Evolutionary conservation across 2,113 vertebrate genomes (phyloP).

Genomic region (Empidonax alnorum): DNA sequence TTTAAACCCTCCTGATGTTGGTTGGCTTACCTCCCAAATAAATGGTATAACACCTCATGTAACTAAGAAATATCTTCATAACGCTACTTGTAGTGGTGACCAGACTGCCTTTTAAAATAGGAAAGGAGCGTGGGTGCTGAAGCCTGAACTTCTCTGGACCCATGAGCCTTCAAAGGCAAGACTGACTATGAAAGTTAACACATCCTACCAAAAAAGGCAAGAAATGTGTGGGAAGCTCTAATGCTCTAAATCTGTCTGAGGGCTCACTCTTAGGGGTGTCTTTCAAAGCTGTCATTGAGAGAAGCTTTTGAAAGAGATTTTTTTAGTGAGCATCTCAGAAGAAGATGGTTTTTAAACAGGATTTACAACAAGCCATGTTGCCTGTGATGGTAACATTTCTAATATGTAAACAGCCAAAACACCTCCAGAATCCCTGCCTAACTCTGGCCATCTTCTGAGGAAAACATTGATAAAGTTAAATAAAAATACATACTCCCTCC

Average conservation of each 20-base stretch:
- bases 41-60: not conserved
- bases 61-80: not conserved
- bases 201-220: not conserved
- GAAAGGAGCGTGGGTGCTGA: not conserved
- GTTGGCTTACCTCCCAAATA: not conserved
- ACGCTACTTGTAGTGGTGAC: not conserved
- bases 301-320: not conserved
- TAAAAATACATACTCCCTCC: fast-evolving
- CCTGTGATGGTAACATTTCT: not conserved
- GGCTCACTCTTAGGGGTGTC: not conserved
- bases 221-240: not conserved
- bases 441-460: not conserved
- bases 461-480: not conserved
- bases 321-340: not conserved
- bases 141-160: not conserved
- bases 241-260: not conserved
- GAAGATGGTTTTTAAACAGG: not conserved
- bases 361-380: not conserved
- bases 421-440: not conserved
- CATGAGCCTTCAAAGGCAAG: not conserved
- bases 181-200: not conserved
- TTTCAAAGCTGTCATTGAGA: not conserved
- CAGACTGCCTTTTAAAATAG: not conserved
- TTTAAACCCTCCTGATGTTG: not conserved
- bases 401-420: not conserved